These are phyloP conservation scores for Heliangelus exortis DNA, from an alignment of 2,797 vertebrate species.

Conservation along the genomic window DNA sequence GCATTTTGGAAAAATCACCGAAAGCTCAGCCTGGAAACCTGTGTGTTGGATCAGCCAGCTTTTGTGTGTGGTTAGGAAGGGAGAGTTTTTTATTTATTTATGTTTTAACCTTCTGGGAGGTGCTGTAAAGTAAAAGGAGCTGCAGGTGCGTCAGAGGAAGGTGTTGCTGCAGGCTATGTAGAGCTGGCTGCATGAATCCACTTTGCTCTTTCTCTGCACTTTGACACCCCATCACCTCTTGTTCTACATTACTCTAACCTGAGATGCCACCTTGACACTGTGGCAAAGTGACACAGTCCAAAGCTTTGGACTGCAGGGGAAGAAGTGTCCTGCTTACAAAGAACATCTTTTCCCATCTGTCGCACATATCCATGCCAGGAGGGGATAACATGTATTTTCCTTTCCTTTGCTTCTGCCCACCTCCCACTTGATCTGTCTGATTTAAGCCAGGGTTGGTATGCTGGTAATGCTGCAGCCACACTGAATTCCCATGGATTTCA, in stretches of 20 bases:
- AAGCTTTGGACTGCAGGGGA: neutral
- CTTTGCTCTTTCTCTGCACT: neutral
- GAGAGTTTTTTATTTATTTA: neutral
- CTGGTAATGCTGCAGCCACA: neutral
- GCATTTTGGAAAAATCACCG: accelerated
- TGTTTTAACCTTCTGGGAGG: neutral
- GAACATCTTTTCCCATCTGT: neutral
- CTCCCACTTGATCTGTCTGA: neutral
- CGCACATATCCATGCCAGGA: neutral
- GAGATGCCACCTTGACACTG: neutral
- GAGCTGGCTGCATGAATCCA: accelerated
- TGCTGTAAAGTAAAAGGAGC: neutral
- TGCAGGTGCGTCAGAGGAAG: neutral
- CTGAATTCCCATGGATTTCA: neutral
- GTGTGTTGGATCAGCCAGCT: neutral
- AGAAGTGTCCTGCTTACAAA: neutral
- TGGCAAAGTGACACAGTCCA: neutral
- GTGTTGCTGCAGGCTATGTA: neutral
- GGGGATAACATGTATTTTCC: neutral
- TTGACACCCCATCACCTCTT: neutral
- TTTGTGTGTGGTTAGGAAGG: neutral
- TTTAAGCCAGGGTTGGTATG: neutral
- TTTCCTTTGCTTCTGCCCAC: neutral
- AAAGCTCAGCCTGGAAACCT: neutral
- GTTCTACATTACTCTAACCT: neutral